Evolutionary conservation across 2,113 vertebrate species (phyloP).

Genomic region (Microcebus ravelobensis): DNA sequence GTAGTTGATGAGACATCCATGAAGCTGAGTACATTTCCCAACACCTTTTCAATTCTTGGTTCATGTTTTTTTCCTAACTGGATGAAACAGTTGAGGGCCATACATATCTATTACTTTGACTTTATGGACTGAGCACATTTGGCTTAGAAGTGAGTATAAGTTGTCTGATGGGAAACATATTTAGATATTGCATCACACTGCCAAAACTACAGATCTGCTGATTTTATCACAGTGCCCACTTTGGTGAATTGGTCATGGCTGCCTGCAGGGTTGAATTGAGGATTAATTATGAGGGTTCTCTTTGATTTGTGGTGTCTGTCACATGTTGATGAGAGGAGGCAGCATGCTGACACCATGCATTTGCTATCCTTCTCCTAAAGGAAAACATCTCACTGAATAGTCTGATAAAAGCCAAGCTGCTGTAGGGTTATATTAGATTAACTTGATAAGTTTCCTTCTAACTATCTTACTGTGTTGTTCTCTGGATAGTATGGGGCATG

Average conservation of each 20-base stretch:
- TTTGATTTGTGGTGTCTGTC: background rate
- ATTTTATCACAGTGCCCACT: background rate
- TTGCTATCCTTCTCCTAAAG: background rate
- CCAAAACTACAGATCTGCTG: background rate
- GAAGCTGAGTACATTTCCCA: background rate
- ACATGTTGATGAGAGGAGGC: background rate
- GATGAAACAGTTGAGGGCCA: background rate
- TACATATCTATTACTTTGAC: background rate
- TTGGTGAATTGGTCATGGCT: background rate
- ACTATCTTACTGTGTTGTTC: background rate
- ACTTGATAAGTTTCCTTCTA: background rate
- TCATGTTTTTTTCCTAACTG: conserved; percentile 23
- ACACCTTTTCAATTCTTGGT: background rate
- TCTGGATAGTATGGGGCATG: background rate
- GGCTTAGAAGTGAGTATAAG: background rate
- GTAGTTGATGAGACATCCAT: background rate
- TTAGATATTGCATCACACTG: background rate
- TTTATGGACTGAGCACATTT: background rate
- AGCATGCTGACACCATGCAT: background rate
- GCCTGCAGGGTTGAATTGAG: background rate
- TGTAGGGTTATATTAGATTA: background rate
- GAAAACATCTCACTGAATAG: background rate
- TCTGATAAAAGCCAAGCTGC: background rate
- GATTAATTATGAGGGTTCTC: background rate
- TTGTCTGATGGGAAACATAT: background rate